phyloP scores from a whole-genome alignment of 2,888 invertebrate species.

The Stenotaenia linearis region DNA sequence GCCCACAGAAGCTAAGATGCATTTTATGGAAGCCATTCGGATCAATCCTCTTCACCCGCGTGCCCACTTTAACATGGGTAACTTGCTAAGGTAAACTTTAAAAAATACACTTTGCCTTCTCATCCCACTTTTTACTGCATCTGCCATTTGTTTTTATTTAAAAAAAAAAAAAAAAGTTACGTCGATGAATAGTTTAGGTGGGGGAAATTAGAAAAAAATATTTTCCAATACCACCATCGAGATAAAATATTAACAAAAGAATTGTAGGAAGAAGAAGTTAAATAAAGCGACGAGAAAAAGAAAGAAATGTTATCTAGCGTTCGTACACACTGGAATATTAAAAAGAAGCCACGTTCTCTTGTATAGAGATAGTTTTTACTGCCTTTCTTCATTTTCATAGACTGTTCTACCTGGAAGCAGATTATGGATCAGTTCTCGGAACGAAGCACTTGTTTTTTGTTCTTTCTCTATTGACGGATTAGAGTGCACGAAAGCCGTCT shows the following conservation, averaged over 20 bases:
- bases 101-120: neutral
- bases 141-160: neutral
- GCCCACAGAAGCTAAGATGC: constrained; percentile 62
- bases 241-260: neutral
- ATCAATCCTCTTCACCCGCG: constrained; percentile 70
- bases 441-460: constrained; percentile 28
- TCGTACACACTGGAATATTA: neutral
- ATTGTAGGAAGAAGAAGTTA: neutral
- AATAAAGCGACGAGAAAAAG: neutral
- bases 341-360: neutral
- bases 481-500: constrained; percentile 19
- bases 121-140: neutral
- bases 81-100: constrained; percentile 65
- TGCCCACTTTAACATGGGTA: constrained; percentile 77
- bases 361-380: neutral
- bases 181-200: too few relatives aligned
- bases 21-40: constrained; percentile 56
- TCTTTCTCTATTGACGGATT: constrained; percentile 19
- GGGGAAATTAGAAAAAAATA: neutral
- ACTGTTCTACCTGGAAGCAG: constrained; percentile 10
- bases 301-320: neutral
- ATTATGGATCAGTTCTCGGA: constrained; percentile 26
- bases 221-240: neutral
- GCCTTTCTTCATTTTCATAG: constrained; percentile 26
- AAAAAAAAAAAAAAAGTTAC: neutral